These are phyloP conservation scores for Agrotis segetum DNA, from an alignment of 2,888 invertebrate species.

Conservation along the genomic window DNA sequence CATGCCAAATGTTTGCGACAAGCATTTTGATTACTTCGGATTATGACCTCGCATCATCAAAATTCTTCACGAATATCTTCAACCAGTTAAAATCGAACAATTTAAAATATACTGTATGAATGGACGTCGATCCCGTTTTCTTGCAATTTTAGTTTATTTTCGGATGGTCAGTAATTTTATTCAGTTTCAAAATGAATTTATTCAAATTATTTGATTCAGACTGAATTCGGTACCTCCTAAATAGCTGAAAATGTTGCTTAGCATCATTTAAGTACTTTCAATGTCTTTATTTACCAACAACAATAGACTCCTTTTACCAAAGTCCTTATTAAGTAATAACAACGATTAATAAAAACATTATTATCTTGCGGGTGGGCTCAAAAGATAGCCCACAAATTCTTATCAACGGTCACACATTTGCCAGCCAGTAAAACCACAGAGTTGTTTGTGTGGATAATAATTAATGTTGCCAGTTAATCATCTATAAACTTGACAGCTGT, in stretches of 20 bases:
- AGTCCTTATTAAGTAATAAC: slow-evolving; percentile 7
- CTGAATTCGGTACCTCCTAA: background rate
- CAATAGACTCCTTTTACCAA: background rate
- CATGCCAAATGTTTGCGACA: slow-evolving; percentile 44
- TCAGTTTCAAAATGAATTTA: background rate
- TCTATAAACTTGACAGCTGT: slow-evolving; percentile 61
- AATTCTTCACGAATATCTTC: slow-evolving; percentile 44
- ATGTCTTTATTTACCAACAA: background rate
- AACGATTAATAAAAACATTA: slow-evolving; percentile 13
- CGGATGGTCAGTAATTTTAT: background rate
- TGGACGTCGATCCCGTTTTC: slow-evolving; percentile 6
- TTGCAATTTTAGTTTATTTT: slow-evolving; percentile 16
- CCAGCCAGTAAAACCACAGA: slow-evolving; percentile 37
- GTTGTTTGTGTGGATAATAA: slow-evolving; percentile 50
- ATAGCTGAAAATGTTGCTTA: too few relatives aligned
- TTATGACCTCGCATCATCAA: slow-evolving; percentile 48
- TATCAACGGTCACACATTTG: slow-evolving; percentile 44
- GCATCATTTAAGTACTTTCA: too few relatives aligned
- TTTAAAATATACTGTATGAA: slow-evolving; percentile 43
- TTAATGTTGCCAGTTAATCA: slow-evolving; percentile 58
- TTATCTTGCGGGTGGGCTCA: slow-evolving; percentile 13
- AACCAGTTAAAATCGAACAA: slow-evolving; percentile 28
- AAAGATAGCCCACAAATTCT: slow-evolving; percentile 36
- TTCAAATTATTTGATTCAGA: background rate
- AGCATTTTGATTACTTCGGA: slow-evolving; percentile 36